Evolutionary conservation across 2,113 vertebrate genomes (phyloP).

Genomic region (Electrona antarctica): DNA sequence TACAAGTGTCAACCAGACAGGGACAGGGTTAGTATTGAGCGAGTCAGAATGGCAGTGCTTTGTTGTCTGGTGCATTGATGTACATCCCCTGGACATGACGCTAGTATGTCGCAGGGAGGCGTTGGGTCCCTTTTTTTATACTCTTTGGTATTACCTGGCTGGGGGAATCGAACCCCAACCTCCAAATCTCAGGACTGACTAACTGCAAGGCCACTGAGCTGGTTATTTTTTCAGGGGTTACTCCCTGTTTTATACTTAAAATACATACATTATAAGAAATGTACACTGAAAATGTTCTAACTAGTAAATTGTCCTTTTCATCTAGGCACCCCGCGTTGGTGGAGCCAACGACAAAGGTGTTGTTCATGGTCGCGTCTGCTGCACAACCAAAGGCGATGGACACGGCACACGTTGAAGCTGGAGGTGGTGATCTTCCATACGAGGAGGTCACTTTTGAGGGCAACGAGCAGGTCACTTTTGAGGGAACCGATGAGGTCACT

Average conservation of each 20-base stretch:
- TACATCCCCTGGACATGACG: too few species aligned
- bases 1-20: too few species aligned
- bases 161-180: too few species aligned
- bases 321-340: conserved; percentile 14
- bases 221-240: too few species aligned
- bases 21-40: too few species aligned
- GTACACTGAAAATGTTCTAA: background rate
- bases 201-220: too few species aligned
- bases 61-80: too few species aligned
- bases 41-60: too few species aligned
- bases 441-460: background rate
- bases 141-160: too few species aligned
- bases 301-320: background rate
- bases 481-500: background rate
- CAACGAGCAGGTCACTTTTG: background rate
- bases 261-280: background rate
- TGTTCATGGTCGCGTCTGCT: conserved; percentile 11
- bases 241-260: background rate
- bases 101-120: too few species aligned
- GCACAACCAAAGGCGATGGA: conserved; percentile 34
- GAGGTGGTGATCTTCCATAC: background rate
- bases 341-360: conserved; percentile 28
- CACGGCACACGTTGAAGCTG: conserved; percentile 7
- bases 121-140: too few species aligned
- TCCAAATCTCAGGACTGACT: too few species aligned